Evolutionary conservation across 2,888 invertebrate species (phyloP), one percentile per base, ranked within the genome.

Genomic region (Protophormia terraenovae): DNA sequence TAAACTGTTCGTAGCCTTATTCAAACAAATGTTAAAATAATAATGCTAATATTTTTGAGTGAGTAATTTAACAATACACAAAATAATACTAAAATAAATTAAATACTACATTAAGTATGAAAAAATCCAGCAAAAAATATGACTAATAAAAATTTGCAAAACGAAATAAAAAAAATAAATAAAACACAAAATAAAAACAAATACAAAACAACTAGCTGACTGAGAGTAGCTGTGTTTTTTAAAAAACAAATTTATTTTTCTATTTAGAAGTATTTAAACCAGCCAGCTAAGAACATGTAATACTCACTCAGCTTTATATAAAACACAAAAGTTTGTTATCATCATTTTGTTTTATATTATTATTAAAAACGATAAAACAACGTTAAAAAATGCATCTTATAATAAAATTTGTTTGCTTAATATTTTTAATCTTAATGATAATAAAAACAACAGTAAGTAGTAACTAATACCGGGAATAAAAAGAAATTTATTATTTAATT

Each of bases 211-310:
- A 64, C n/a, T n/a, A n/a, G n/a, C n/a, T n/a, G n/a, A n/a, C 10
- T 27, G 71, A 64, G 38, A 76, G 32, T 45, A 16, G 62, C 8
- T 22, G 10, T n/a, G n/a, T 16, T 41, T 47, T 32, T 4, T 16
- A n/a, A 71, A 55, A 64, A 47, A 41, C 14, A 47, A 41, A 27
- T 45, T 19, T 12, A 47, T 58, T 71, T 50, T 47, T 4, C 41
- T 27, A 55, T 64, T 83, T 66, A 77, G 76, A 76, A 71, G 64
- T 24, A 66, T 71, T 83, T 58, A 58, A 64, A n/a, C 71, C 55
- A 47, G n/a, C 45, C 71, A 72, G 22, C 38, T 14, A 6, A 64
- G 45, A 83, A 83, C 71, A 83, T 77, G 76, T 83, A 69, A 67
- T 19, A 45, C 22, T 38, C 50, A 45, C 22, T 38, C 50, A 64